Evolutionary conservation across 2,888 invertebrate genomes (phyloP), one percentile per base, ranked within the genome.

Genomic region (Adelphocoris suturalis): DNA sequence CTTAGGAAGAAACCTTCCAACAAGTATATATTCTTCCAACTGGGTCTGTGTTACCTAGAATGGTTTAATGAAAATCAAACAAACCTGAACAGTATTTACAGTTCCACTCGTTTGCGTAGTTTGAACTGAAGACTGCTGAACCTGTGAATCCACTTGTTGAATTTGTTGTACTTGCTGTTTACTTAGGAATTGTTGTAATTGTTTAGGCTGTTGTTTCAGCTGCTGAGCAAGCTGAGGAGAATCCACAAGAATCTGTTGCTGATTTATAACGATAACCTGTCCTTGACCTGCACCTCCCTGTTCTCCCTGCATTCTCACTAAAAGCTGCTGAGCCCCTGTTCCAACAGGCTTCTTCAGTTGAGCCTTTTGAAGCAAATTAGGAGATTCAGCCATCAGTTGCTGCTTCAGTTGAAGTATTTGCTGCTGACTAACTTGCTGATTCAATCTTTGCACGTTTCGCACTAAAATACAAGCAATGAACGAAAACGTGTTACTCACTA

Each of bases 261-360:
- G 92, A 89, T 92, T 92, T 27, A 92, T 92, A 19, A 92, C 92
- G 27, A 92, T 92, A 90, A 92, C 91, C 89, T 92, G 92, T 47
- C 91, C 91, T 85, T 91, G 91, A 16, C 90, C 80, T 0, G 86
- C 46, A n/a, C 88, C 84, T 52, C 90, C 85, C 27, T 89, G 90
- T 16, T 90, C 90, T n/a, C 90, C 91, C 84, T 91, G 91, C 82
- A 91, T 92, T 91, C 91, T 92, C 46, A 92, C 92, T n/a, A 92
- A 90, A 19, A 91, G 89, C 90, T 92, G 91, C 80, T 91, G 91
- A 55, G 82, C 76, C 3, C 86, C 86, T 19, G 87, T 28, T 5
- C 46, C 37, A 11, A 23, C 86, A 23, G 89, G 55, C 47, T 87
- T 90, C 46, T 87, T 90, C 46, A 87, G 46, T 55, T 85, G 85